Conservation (phyloP, 64 coral and sea anemone genomes). For the Stichodactyla helianthus region DNA sequence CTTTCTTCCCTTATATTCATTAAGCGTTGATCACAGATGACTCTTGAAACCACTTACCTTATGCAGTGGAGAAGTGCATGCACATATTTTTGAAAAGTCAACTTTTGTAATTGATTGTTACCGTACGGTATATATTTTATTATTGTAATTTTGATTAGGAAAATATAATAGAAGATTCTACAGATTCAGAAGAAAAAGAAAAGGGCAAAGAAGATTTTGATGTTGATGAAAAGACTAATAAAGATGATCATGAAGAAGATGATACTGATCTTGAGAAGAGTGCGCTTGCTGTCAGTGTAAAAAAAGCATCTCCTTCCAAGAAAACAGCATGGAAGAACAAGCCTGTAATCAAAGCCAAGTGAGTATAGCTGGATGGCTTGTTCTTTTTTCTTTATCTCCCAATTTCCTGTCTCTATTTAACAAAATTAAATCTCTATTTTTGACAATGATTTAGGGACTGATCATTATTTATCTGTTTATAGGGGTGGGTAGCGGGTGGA, state of each 20-base stretch:
- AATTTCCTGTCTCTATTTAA: too few species aligned
- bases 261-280: background rate
- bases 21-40: too few species aligned
- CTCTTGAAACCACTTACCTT: too few species aligned
- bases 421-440: too few species aligned
- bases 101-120: too few species aligned
- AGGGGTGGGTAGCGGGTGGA: too few species aligned
- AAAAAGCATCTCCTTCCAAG: background rate
- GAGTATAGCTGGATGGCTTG: background rate
- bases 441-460: too few species aligned
- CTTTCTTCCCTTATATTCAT: too few species aligned
- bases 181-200: background rate
- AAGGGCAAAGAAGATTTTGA: slow-evolving; percentile 3
- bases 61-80: too few species aligned
- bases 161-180: background rate
- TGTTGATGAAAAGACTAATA: background rate
- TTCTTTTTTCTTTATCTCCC: background rate
- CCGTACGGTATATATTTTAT: too few species aligned
- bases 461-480: too few species aligned
- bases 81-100: too few species aligned
- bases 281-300: background rate
- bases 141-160: background rate
- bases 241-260: slow-evolving; percentile 3
- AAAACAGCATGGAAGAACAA: background rate
- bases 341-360: background rate